phyloP scores from a whole-genome alignment of 35 echinoderm and acorn worm genomes.

The Lytechinus pictus region DNA sequence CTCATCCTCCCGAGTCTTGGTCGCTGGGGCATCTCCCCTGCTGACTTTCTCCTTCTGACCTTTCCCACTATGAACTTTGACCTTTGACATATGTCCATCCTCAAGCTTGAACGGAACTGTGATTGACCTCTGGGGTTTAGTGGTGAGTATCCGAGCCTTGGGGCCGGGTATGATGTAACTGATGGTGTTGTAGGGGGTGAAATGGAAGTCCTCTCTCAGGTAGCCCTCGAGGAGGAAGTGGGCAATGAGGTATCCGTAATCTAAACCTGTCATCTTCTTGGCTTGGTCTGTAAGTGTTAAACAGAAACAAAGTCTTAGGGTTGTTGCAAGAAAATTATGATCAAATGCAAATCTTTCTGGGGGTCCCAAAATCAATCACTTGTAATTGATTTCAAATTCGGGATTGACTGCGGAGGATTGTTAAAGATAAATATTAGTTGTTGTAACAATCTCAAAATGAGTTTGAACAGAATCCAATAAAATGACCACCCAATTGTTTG shows the following conservation, averaged over 20 bases:
- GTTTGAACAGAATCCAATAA: too few relatives aligned
- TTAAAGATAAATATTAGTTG: too few relatives aligned
- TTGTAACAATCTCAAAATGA: too few relatives aligned
- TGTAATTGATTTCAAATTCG: too few relatives aligned
- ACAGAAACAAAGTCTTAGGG: neutral
- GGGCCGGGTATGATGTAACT: conserved; percentile 84
- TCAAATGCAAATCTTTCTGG: too few relatives aligned
- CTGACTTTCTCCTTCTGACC: neutral
- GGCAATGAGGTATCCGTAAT: conserved; percentile 58
- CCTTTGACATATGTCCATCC: neutral
- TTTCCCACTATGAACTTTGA: neutral
- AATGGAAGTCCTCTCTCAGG: conserved; percentile 89
- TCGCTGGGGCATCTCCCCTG: neutral
- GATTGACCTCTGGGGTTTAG: conserved; percentile 14
- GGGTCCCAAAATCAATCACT: too few relatives aligned
- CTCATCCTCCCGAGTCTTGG: neutral
- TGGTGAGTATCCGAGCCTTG: conserved; percentile 8
- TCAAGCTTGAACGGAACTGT: neutral
- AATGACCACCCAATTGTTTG: too few relatives aligned
- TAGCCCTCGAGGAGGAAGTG: conserved; percentile 89
- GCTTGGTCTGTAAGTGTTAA: conserved; percentile 21
- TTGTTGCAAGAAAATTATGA: too few relatives aligned
- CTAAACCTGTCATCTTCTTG: conserved; percentile 34
- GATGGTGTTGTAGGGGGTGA: conserved; percentile 93
- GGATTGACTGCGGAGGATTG: too few relatives aligned